Conservation (phyloP, 2,113 vertebrate species). For the Tichodroma muraria region DNA sequence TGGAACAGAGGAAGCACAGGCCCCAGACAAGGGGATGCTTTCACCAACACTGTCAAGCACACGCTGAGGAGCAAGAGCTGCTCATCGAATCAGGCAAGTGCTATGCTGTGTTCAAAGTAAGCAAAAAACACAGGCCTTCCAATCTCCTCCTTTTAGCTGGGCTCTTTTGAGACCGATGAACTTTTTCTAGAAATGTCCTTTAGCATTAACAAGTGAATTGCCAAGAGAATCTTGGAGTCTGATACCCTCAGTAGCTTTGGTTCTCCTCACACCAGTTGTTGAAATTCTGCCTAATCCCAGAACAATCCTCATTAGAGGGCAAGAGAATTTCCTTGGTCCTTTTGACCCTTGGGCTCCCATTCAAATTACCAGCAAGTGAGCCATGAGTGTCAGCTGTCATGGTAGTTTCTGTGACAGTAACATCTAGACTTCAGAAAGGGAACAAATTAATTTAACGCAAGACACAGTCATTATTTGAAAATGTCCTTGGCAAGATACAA, state of each 20-base stretch:
- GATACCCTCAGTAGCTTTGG: background rate
- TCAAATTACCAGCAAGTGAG: background rate
- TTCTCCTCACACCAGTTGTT: background rate
- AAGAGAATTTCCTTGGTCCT: background rate
- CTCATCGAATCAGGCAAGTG: rapidly evolving
- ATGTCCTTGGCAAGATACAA: background rate
- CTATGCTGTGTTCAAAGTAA: background rate
- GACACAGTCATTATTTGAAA: background rate
- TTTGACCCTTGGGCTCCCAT: background rate
- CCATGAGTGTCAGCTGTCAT: background rate
- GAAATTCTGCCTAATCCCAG: background rate
- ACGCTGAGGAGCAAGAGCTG: background rate
- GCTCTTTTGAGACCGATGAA: background rate
- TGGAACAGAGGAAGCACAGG: constrained; percentile 56
- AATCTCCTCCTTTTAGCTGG: background rate
- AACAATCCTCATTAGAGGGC: background rate
- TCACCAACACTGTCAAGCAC: background rate
- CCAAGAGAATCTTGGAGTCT: background rate
- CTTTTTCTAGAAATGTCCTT: background rate
- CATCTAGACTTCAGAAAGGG: background rate
- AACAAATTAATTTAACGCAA: constrained; percentile 1
- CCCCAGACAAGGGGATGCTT: background rate
- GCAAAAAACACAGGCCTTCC: background rate
- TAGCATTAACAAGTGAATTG: background rate
- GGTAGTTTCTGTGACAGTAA: background rate